Conservation (phyloP, 2,113 vertebrate genomes). For the Zosterops pallidus region DNA sequence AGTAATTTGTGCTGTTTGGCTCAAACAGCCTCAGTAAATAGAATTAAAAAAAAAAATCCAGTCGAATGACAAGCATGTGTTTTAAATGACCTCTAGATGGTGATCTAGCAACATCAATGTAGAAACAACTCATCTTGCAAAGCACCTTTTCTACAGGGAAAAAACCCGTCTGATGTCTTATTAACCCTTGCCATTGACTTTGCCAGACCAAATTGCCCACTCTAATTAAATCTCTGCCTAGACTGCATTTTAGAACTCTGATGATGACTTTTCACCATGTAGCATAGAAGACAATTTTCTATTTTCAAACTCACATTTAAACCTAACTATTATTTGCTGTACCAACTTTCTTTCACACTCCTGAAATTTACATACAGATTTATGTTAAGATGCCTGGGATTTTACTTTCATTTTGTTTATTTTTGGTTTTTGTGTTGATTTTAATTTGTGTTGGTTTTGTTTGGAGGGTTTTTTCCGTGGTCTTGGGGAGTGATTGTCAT, state of each 20-base stretch:
- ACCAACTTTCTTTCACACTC: not conserved
- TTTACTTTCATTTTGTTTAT: not conserved
- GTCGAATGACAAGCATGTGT: not conserved
- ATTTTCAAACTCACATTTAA: not conserved
- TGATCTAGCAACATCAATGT: not conserved
- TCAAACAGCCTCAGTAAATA: not conserved
- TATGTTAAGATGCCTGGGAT: not conserved
- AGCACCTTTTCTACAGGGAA: not conserved
- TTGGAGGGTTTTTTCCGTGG: not conserved
- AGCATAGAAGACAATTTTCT: not conserved
- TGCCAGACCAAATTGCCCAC: not conserved
- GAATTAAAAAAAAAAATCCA: not conserved
- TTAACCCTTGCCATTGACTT: not conserved
- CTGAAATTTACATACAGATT: not conserved
- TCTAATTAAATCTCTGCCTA: not conserved
- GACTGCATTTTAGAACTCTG: not conserved
- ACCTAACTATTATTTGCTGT: not conserved
- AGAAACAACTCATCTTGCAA: not conserved
- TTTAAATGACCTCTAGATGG: constrained; percentile 56
- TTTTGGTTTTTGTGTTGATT: not conserved
- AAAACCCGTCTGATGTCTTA: not conserved
- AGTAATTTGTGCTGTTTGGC: not conserved
- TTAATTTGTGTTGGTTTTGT: not conserved
- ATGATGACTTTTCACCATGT: not conserved
- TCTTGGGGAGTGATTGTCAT: fast-evolving